Evolutionary conservation across 2,888 invertebrate genomes (phyloP).

Genomic region (Diabrotica balteata): DNA sequence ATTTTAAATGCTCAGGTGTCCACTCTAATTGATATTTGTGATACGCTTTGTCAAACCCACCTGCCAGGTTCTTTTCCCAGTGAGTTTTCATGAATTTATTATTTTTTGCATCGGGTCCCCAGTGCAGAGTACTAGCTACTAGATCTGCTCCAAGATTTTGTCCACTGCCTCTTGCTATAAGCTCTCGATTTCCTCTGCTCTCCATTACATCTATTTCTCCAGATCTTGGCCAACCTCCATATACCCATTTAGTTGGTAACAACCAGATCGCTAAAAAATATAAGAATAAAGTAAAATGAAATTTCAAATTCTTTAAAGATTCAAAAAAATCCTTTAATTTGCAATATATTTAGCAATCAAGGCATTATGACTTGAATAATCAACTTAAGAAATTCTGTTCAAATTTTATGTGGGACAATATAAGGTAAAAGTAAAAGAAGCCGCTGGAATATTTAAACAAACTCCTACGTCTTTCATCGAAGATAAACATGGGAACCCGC

Average conservation of each 20-base stretch:
- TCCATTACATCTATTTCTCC: constrained; percentile 78
- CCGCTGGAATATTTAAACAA: too few relatives aligned
- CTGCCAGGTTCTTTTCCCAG: constrained; percentile 53
- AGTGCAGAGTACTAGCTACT: neutral
- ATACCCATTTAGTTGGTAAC: constrained; percentile 69
- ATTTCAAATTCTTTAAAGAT: too few relatives aligned
- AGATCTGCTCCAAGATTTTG: neutral
- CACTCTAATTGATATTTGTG: constrained; percentile 73
- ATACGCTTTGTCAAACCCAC: constrained; percentile 66
- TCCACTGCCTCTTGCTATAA: constrained; percentile 19
- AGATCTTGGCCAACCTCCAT: constrained; percentile 74
- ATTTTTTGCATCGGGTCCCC: constrained; percentile 1
- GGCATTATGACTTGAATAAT: too few relatives aligned
- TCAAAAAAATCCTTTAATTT: too few relatives aligned
- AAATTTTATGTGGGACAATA: too few relatives aligned
- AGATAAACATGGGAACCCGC: too few relatives aligned
- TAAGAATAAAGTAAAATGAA: too few relatives aligned
- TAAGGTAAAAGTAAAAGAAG: too few relatives aligned
- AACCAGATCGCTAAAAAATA: constrained; percentile 72
- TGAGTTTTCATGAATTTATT: constrained; percentile 57
- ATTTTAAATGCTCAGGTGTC: constrained; percentile 65
- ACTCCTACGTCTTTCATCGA: too few relatives aligned
- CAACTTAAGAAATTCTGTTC: too few relatives aligned
- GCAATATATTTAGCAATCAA: too few relatives aligned
- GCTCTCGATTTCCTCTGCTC: constrained; percentile 68